phyloP scores from a whole-genome alignment of 2,888 invertebrate species.

The Platycheirus rosarum region DNA sequence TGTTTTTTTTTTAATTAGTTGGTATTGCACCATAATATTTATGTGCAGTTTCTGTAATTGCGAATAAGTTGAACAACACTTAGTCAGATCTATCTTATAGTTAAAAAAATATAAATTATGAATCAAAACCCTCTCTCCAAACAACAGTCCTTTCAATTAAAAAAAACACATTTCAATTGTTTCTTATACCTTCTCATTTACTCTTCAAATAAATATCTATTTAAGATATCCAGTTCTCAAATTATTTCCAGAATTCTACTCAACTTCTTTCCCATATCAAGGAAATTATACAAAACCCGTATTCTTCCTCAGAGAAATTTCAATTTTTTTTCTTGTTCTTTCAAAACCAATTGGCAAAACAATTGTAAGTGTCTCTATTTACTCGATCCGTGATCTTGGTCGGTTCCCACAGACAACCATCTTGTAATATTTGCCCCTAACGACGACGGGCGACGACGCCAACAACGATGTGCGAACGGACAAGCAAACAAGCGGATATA shows the following conservation, averaged over 20 bases:
- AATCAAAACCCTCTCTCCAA: too few relatives aligned
- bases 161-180: too few relatives aligned
- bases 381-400: not conserved
- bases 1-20: too few relatives aligned
- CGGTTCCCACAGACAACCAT: conserved; percentile 35
- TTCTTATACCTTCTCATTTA: too few relatives aligned
- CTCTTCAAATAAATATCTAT: too few relatives aligned
- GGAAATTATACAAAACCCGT: not conserved
- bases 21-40: too few relatives aligned
- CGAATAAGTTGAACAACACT: too few relatives aligned
- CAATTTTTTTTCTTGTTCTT: conserved; percentile 6
- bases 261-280: conserved; percentile 17
- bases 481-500: conserved; percentile 27
- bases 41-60: too few relatives aligned
- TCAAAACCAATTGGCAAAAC: conserved; percentile 21
- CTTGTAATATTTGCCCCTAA: conserved; percentile 1
- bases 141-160: too few relatives aligned
- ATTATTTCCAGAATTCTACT: conserved; percentile 5
- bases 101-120: too few relatives aligned
- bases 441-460: conserved; percentile 10
- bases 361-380: conserved; percentile 49
- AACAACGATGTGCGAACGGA: conserved; percentile 14
- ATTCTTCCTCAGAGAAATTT: conserved; percentile 8
- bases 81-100: too few relatives aligned
- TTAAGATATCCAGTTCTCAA: conserved; percentile 22